Base-by-base conservation (phyloP, 2,113 vertebrate genomes). In the Macrotis lagotis region DNA sequence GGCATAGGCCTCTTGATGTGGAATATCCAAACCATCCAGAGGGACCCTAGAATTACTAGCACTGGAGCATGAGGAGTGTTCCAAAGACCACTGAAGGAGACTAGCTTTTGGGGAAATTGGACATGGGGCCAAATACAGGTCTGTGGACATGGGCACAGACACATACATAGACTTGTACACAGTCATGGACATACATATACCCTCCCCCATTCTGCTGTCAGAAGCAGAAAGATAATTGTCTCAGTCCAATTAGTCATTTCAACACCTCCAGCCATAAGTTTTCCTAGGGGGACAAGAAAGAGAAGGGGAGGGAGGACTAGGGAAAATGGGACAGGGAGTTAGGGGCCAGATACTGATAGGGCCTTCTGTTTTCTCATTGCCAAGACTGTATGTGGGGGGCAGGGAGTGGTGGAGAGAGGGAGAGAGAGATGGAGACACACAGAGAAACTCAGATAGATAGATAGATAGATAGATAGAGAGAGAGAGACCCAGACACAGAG, bases 171-270 rank as follows among this genome's bases (percentile, higher is more conserved):
- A 91, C 59, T 53, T 37, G 11, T 24, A 25, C 88, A 88, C 66
- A 91, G 25, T 90, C 59, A 66, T 37, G 11, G 24, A 37, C 49
- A 9, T 50, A 37, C 59, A 25, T 44, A n/a, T n/a, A 8, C 37
- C 31, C n/a, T 50, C 90, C 52, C 44, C 88, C 10, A 24, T 55
- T 59, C 96, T 51, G 19, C 91, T 37, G 1, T 94, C 50, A 14
- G 92, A 47, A 25, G 31, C 92, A 74, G 92, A 91, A 91, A 97
- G 95, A 92, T 96, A 95, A 96, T 91, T 97, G 94, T 95, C 94
- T 96, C 90, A 66, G 92, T 96, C 94, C 94, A 97, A 55, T 97
- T 97, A 98, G 94, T 95, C 90, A 95, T 92, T 96, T 96, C 90
- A 95, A 51, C 96, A 94, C 91, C 91, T 95, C 95, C 92, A 96